Evolutionary conservation across 1,140 invertebrate genomes (phyloP).

Genomic region (Drosophila takahashii): DNA sequence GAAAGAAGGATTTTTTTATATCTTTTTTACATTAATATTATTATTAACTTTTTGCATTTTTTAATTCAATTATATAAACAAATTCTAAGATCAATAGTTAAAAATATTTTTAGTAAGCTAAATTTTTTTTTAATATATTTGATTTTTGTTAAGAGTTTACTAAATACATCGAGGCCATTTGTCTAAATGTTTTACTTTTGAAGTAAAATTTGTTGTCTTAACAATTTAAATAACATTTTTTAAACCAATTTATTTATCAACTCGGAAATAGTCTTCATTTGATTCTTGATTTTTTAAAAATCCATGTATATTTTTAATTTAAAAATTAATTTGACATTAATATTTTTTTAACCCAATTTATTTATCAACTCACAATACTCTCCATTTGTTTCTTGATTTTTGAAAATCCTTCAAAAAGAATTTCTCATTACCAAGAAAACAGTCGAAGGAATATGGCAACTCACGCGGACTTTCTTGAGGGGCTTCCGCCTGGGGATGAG

Average conservation of each 20-base stretch:
- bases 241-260: neutral
- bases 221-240: too few relatives aligned
- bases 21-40: neutral
- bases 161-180: too few relatives aligned
- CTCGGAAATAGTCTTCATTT: neutral
- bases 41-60: too few relatives aligned
- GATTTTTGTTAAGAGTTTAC: too few relatives aligned
- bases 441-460: slow-evolving; percentile 56
- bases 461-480: slow-evolving; percentile 42
- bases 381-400: neutral
- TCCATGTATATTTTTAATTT: too few relatives aligned
- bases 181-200: too few relatives aligned
- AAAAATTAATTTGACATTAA: neutral
- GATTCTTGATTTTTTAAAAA: neutral
- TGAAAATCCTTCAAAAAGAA: slow-evolving; percentile 2
- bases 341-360: too few relatives aligned
- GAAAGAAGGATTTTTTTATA: neutral
- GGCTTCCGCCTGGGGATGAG: slow-evolving; percentile 6
- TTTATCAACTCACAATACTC: neutral
- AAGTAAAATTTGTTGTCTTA: too few relatives aligned
- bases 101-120: too few relatives aligned
- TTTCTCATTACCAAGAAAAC: slow-evolving; percentile 20
- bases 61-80: too few relatives aligned
- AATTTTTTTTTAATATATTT: too few relatives aligned
- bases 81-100: too few relatives aligned